Conservation (phyloP, 2,113 vertebrate species). For the Eretmochelys imbricata region DNA sequence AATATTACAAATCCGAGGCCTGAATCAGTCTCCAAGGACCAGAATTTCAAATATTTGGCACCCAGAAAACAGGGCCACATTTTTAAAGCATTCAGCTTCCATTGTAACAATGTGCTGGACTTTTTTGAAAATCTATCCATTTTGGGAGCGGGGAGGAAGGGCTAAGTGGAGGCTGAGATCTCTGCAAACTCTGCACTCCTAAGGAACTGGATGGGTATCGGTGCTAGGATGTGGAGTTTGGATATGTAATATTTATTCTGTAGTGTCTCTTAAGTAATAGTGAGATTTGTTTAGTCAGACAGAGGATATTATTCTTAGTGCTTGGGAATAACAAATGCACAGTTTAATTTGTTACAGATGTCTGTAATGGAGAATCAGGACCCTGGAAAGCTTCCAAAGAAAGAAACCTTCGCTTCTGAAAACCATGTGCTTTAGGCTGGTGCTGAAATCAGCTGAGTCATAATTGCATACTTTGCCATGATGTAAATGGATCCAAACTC, state of each 20-base stretch:
- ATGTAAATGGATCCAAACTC: slow-evolving; percentile 41
- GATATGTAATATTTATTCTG: neutral
- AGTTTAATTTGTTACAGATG: slow-evolving; percentile 65
- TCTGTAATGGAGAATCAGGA: slow-evolving; percentile 61
- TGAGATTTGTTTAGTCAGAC: slow-evolving; percentile 55
- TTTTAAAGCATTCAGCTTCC: neutral
- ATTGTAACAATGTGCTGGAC: neutral
- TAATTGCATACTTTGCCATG: slow-evolving; percentile 39
- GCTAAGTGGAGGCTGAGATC: neutral
- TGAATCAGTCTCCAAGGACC: neutral
- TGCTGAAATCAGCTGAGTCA: slow-evolving; percentile 22
- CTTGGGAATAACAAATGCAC: slow-evolving; percentile 52
- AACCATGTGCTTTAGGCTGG: neutral
- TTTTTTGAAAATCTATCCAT: neutral
- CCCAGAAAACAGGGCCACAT: neutral
- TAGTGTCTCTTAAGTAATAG: slow-evolving; percentile 21
- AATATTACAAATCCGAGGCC: neutral
- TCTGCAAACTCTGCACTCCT: neutral
- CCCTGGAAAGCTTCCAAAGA: slow-evolving; percentile 60
- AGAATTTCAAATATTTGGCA: neutral
- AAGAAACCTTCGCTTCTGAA: slow-evolving; percentile 46
- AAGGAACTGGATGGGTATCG: neutral
- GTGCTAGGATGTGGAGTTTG: neutral
- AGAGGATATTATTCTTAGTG: slow-evolving; percentile 21
- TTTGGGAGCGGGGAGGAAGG: neutral